Evolutionary conservation across 1,140 invertebrate genomes (phyloP), one percentile per base, ranked within the genome.

Genomic region (Periplaneta americana): DNA sequence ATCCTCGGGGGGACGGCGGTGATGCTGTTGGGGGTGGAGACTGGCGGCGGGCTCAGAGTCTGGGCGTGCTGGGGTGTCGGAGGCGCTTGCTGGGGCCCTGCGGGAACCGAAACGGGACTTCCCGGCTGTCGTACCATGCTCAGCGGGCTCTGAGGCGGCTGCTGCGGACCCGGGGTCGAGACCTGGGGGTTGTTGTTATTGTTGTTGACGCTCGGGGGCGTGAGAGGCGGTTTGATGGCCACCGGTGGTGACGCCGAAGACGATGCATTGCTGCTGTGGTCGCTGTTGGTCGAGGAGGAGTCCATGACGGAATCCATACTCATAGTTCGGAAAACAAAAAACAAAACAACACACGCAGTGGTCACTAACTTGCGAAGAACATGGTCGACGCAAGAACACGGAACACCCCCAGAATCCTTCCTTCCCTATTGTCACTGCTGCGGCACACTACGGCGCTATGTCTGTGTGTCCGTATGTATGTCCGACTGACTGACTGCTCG

Each of bases 41-140:
- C 88, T 84, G 90, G 91, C 85, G 92, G 93, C 86, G 91, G 92
- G 85, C 90, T 91, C 80, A 90, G 88, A 83, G 87, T 87, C 80
- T 86, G 87, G 86, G 89, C 88, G 79, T 87, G 87, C 82, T 86
- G 87, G 86, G 89, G 89, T 78, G 91, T 90, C 85, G 90, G 89
- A 82, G 88, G 91, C 83, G 85, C 86, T 75, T 85, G 85, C 78
- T 86, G 84, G 39, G 86, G 87, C 80, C 85, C 86, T 34, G 86
- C 85, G 77, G 87, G 87, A 34, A 86, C 82, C 22, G 81, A 32
- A 3, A 39, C 74, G 74, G 33, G 39, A 35, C 37, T 81, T 0
- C 78, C 28, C 22, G 28, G 78, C 4, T 80, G 81, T 10, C 75
- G 87, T 85, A 85, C 86, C 87, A 83, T 86, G 86, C 80, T 86